Conservation (phyloP, 2,113 vertebrate species). For the Sander lucioperca region DNA sequence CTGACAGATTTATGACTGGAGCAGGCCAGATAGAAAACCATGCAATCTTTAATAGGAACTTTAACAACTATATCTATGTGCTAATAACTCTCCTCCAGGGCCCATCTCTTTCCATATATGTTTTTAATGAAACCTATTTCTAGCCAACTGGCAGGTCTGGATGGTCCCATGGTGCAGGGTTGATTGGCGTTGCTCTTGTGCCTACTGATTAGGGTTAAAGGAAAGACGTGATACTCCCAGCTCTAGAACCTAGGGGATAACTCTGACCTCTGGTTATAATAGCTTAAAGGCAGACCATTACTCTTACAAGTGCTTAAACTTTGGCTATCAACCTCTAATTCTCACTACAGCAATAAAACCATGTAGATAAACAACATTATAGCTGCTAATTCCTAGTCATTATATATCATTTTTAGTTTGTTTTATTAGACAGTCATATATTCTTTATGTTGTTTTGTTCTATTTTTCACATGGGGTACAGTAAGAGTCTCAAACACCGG, state of each 20-base stretch:
- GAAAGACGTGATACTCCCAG: constrained; percentile 35
- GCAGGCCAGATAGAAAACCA: constrained; percentile 40
- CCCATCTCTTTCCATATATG: constrained; percentile 55
- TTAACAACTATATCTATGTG: constrained; percentile 51
- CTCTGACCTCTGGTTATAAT: constrained; percentile 52
- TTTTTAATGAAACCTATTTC: constrained; percentile 71
- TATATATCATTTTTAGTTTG: not conserved
- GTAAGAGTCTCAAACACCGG: constrained; percentile 39
- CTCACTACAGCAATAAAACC: constrained; percentile 10
- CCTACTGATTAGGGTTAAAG: constrained; percentile 58
- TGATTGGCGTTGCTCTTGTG: constrained; percentile 63
- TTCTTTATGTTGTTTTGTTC: constrained; percentile 14
- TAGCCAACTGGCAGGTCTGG: constrained; percentile 59
- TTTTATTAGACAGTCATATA: not conserved
- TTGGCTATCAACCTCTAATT: not conserved
- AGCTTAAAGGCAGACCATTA: constrained; percentile 32
- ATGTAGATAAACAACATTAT: not conserved
- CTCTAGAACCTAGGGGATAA: constrained; percentile 38
- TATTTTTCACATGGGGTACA: constrained; percentile 26
- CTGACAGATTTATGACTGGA: constrained; percentile 69
- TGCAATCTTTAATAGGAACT: constrained; percentile 54
- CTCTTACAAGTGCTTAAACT: constrained; percentile 23
- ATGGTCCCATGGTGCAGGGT: constrained; percentile 23
- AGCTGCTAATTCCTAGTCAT: not conserved
- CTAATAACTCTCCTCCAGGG: constrained; percentile 50